These are phyloP conservation scores for Monopterus albus DNA, from an alignment of 2,113 vertebrate species.

Conservation along the genomic window DNA sequence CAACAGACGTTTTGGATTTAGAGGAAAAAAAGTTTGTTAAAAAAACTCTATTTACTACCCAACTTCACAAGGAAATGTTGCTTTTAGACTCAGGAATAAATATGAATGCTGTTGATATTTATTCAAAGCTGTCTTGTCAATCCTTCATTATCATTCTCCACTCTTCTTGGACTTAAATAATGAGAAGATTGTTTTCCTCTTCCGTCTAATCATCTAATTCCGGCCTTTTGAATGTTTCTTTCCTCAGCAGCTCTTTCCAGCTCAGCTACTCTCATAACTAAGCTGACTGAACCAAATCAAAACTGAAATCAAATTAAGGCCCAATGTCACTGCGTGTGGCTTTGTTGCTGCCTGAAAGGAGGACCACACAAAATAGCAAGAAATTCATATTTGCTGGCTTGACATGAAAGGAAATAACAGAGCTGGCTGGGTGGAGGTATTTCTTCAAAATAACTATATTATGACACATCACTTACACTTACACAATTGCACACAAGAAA, in stretches of 20 bases:
- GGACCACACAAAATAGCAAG: conserved; percentile 47
- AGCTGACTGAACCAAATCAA: conserved; percentile 69
- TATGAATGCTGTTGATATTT: conserved; percentile 30
- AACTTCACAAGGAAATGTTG: conserved; percentile 33
- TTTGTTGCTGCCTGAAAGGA: conserved; percentile 55
- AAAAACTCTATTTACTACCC: conserved; percentile 4
- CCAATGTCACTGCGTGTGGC: conserved; percentile 50
- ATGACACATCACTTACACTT: conserved; percentile 16
- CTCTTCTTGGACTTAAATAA: conserved; percentile 68
- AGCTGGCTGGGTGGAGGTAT: conserved; percentile 11
- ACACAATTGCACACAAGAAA: conserved; percentile 1
- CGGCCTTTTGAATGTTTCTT: conserved; percentile 59
- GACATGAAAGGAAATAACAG: conserved; percentile 53
- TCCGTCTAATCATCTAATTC: conserved; percentile 67
- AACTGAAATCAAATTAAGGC: conserved; percentile 78
- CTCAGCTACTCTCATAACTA: conserved; percentile 49
- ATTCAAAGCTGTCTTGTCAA: conserved; percentile 50
- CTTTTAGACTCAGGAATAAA: conserved; percentile 37
- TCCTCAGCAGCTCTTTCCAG: conserved; percentile 40
- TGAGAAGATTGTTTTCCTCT: conserved; percentile 65
- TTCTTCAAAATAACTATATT: conserved; percentile 27
- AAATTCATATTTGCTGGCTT: conserved; percentile 57
- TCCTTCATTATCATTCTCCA: conserved; percentile 60
- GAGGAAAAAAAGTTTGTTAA: neutral
- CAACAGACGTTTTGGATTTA: neutral